phyloP scores from a whole-genome alignment of 1,140 invertebrate genomes.

The Brachystomella parvula region DNA sequence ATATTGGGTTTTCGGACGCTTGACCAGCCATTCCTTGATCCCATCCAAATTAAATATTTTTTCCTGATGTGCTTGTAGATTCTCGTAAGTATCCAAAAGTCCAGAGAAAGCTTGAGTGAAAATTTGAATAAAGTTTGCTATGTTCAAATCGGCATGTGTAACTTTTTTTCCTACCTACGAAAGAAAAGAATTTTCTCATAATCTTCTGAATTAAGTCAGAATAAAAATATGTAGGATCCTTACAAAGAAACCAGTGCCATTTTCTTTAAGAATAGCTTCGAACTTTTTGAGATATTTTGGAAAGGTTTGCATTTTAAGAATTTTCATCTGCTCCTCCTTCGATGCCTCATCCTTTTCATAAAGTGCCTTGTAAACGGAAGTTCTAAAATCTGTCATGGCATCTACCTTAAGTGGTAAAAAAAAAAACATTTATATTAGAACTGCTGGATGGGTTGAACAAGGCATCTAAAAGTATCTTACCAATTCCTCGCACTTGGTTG shows the following conservation, averaged over 20 bases:
- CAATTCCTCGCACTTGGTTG: constrained; percentile 53
- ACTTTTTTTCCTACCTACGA: constrained; percentile 50
- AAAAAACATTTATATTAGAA: neutral
- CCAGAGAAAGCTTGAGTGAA: constrained; percentile 27
- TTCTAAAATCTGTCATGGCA: constrained; percentile 10
- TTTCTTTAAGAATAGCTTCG: constrained; percentile 49
- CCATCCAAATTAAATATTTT: constrained; percentile 50
- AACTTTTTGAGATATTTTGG: constrained; percentile 49
- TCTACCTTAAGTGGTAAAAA: neutral
- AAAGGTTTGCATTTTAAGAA: constrained; percentile 5
- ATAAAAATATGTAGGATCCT: too few species aligned
- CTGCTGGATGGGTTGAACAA: constrained; percentile 43
- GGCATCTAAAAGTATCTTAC: too few species aligned
- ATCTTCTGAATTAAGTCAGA: too few species aligned
- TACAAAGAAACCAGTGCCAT: constrained; percentile 45
- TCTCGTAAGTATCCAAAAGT: constrained; percentile 51
- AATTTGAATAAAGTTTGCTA: constrained; percentile 6
- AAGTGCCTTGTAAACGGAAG: neutral
- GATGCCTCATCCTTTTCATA: constrained; percentile 14
- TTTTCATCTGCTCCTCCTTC: constrained; percentile 19
- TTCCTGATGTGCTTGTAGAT: constrained; percentile 48
- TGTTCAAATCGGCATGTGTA: constrained; percentile 23
- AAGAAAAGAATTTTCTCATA: too few species aligned
- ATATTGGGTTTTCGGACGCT: constrained; percentile 48
- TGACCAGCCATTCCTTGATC: constrained; percentile 58